Conservation (phyloP, 2,113 vertebrate species). For the Sorex fumeus region DNA sequence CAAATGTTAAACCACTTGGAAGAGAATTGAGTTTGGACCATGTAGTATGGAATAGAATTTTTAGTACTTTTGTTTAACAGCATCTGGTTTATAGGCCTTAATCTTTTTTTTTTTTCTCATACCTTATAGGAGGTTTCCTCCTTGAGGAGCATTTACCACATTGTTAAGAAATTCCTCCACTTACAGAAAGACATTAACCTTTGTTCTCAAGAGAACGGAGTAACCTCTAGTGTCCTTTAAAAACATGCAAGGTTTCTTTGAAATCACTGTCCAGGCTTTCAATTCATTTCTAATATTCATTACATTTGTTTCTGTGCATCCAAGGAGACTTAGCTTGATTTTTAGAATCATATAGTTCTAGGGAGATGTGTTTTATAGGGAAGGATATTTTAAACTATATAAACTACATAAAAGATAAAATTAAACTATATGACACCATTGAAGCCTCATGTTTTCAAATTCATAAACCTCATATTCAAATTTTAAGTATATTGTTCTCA, state of each 20-base stretch:
- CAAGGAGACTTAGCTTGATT: neutral
- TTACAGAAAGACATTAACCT: neutral
- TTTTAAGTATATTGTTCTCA: neutral
- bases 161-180: constrained; percentile 9
- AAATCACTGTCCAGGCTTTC: neutral
- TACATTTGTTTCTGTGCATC: neutral
- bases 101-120: neutral
- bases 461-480: neutral
- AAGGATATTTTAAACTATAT: neutral
- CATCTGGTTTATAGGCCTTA: neutral
- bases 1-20: neutral
- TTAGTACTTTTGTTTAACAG: constrained; percentile 24
- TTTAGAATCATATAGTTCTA: neutral
- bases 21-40: neutral
- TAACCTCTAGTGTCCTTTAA: neutral
- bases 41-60: neutral
- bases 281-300: neutral
- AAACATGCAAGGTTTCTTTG: constrained; percentile 16
- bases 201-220: neutral
- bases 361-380: neutral
- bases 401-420: neutral
- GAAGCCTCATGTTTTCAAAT: neutral
- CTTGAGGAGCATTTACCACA: neutral
- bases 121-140: neutral
- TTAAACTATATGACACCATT: neutral